A percentile compares a stretch with the other conserved stretches of the same genome.
phyloP scores from a whole-genome alignment of 2,797 vertebrate species.

The Centropyge bicolor region DNA sequence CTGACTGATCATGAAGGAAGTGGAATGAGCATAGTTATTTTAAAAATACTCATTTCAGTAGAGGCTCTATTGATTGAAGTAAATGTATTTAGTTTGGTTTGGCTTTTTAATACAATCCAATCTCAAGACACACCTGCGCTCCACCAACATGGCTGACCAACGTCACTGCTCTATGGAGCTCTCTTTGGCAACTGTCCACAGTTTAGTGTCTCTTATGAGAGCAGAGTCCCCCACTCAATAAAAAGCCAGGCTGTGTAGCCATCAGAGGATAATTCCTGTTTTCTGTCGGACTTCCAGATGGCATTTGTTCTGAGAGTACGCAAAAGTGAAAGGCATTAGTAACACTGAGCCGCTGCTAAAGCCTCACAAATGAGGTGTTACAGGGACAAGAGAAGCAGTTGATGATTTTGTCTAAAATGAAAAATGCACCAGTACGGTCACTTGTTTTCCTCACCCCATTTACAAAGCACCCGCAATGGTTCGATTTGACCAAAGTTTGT shows the following conservation, averaged over 20 bases:
- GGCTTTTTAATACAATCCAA: conserved; percentile 17
- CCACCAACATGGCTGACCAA: neutral
- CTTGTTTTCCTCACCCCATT: conserved; percentile 2
- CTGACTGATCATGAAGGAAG: conserved; percentile 11
- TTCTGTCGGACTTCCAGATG: conserved; percentile 50
- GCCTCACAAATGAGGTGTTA: conserved; percentile 33
- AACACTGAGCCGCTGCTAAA: conserved; percentile 36
- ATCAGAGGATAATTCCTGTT: conserved; percentile 38
- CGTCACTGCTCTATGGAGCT: neutral
- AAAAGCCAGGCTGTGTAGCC: conserved; percentile 14
- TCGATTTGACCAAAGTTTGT: conserved; percentile 6
- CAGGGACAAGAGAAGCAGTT: conserved; percentile 11
- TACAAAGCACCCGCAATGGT: neutral
- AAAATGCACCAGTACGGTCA: conserved; percentile 9
- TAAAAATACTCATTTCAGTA: conserved; percentile 10
- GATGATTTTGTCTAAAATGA: conserved; percentile 18
- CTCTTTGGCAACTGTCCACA: neutral
- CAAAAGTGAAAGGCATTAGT: conserved; percentile 48
- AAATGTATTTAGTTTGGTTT: conserved; percentile 12
- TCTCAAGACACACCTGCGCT: conserved; percentile 12
- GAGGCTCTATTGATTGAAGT: neutral
- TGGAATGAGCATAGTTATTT: neutral
- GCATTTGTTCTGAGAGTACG: conserved; percentile 31
- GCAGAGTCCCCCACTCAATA: neutral
- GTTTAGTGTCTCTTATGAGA: conserved; percentile 11